Conservation (phyloP, 1,140 invertebrate genomes). For the Ganaspis sp. region DNA sequence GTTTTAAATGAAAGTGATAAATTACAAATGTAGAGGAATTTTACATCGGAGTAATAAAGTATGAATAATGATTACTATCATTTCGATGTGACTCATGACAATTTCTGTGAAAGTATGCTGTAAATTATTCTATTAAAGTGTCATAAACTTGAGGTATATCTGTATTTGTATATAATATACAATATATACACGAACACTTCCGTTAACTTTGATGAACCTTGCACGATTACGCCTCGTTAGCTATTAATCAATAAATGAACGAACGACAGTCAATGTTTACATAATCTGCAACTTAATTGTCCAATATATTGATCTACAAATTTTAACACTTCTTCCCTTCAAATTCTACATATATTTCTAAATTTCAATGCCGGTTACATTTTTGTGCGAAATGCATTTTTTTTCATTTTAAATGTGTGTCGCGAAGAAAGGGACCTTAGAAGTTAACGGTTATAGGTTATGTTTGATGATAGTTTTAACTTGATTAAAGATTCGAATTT, state of each 20-base stretch:
- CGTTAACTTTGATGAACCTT: background rate
- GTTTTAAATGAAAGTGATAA: background rate
- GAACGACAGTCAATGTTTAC: background rate
- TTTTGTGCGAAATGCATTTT: too few species aligned
- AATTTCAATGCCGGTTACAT: too few species aligned
- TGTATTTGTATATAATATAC: background rate
- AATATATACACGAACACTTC: background rate
- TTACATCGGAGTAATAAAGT: background rate
- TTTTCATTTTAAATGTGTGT: too few species aligned
- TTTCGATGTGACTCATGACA: background rate
- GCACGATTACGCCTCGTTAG: background rate
- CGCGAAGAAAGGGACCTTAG: too few species aligned
- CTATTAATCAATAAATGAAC: conserved; percentile 18
- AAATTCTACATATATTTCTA: too few species aligned
- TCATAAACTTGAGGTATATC: background rate
- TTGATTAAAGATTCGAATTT: too few species aligned
- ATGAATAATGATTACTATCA: background rate
- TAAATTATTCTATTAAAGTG: background rate
- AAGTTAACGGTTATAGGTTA: too few species aligned
- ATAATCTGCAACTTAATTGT: background rate
- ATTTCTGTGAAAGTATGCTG: background rate
- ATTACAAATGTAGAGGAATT: background rate
- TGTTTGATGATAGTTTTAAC: too few species aligned
- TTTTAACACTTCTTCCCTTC: background rate
- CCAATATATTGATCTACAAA: background rate